Base-by-base conservation (phyloP, 1,140 invertebrate species). In the Drosophila lacteicornis region DNA sequence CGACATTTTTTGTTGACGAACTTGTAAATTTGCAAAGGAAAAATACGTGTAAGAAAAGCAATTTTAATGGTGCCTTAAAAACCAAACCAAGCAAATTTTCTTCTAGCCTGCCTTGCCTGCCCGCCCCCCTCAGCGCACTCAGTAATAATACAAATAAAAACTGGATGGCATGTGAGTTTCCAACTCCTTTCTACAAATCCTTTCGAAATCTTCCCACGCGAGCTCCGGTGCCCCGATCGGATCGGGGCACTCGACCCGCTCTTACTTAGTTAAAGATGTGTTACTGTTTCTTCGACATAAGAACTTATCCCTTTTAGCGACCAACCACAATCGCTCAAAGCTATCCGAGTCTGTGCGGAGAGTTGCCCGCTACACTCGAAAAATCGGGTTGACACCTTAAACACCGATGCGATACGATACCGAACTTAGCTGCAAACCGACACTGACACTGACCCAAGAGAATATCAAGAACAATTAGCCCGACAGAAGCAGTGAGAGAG, bases 1-100 rank as follows among this genome's bases (percentile, higher is more conserved):
- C 62, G 60, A 80, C 56, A 75, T 83, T 88, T 30, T 56, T 90
- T 90, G 85, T 90, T 90, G 75, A 88, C 78, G 22, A 88, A 85
- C 76, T 90, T 91, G 88, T 91, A 91, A 82, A 91, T 91, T 91
- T 84, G 83, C 83, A 91, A 91, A 77, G 88, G 91, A 92, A 91
- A 92, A 91, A 92, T 92, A 92, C 91, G 91, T 92, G 91, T 92
- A 92, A 92, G 84, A 88, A 92, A 92, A 92, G 91, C 91, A 92
- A 92, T 92, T 92, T 92, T 92, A 92, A 92, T 91, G 91, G 91
- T 92, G 91, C 91, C 91, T 92, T 92, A 92, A 92, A 91, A 92
- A 92, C 91, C 86, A 92, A 87, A 80, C 84, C 84, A 88, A 88
- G 84, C 84, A 88, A 91, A 91, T 92, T 81, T 81, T 91, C 85